A percentile compares a stretch with the other conserved stretches of the same genome.
These are phyloP conservation scores for Trissonchulus sp. DNA, from an alignment of 2,888 invertebrate species.

Conservation along the genomic window DNA sequence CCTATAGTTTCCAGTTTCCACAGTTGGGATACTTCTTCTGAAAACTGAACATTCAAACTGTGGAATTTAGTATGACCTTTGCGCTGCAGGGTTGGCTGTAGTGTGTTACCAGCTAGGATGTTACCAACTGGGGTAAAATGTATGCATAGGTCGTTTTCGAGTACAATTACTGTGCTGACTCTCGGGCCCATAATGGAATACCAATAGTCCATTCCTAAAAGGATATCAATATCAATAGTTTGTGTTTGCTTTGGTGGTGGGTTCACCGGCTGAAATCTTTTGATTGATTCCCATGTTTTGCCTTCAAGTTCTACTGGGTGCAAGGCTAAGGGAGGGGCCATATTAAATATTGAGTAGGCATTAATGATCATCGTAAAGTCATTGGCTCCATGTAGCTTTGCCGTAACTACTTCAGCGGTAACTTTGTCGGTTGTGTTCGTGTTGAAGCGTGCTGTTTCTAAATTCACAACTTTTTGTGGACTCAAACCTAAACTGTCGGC, in stretches of 20 bases:
- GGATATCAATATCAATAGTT: neutral
- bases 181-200: neutral
- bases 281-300: neutral
- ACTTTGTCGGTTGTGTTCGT: neutral
- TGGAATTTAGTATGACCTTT: too few species aligned
- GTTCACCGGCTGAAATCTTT: neutral
- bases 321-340: neutral
- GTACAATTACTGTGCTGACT: neutral
- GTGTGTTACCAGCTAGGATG: neutral
- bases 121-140: neutral
- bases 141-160: neutral
- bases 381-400: neutral
- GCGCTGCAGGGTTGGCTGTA: too few species aligned
- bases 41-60: neutral
- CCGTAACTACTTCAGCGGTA: neutral
- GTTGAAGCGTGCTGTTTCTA: neutral
- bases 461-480: neutral
- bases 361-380: neutral
- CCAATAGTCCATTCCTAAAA: neutral
- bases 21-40: neutral
- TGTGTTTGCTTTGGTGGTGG: neutral
- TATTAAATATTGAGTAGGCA: neutral
- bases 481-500: neutral
- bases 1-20: neutral
- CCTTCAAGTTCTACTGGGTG: neutral